Conservation (phyloP, 2,797 vertebrate species). For the Ctenochaetus hawaiiensis region DNA sequence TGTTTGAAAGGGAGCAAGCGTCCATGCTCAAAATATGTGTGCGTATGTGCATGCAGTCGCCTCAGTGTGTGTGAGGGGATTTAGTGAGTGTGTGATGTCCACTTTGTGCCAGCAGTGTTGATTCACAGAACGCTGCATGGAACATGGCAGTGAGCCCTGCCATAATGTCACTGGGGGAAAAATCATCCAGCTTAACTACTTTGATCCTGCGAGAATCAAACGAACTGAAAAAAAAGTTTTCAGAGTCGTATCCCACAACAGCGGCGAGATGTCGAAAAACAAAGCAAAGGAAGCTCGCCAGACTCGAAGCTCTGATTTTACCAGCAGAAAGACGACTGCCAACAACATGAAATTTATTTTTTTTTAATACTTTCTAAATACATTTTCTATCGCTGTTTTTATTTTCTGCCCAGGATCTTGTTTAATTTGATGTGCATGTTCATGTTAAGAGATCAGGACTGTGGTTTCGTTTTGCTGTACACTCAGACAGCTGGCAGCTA, state of each 20-base stretch:
- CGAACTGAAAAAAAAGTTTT: constrained; percentile 49
- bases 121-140: constrained; percentile 53
- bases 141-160: constrained; percentile 66
- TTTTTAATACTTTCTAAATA: constrained; percentile 1
- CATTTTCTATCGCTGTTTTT: constrained; percentile 18
- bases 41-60: not conserved
- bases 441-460: constrained; percentile 20
- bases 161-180: constrained; percentile 68
- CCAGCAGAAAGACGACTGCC: not conserved
- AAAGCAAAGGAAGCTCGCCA: constrained; percentile 34
- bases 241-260: constrained; percentile 53
- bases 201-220: constrained; percentile 54
- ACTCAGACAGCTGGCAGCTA: constrained; percentile 38
- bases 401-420: constrained; percentile 6
- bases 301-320: constrained; percentile 40
- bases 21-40: not conserved
- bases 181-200: constrained; percentile 54
- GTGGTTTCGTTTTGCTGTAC: constrained; percentile 28
- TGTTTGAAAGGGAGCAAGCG: constrained; percentile 24
- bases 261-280: constrained; percentile 56
- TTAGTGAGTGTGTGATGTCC: constrained; percentile 61
- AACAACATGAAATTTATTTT: constrained; percentile 10
- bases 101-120: constrained; percentile 54
- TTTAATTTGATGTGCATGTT: constrained; percentile 27
- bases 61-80: constrained; percentile 33